These are phyloP conservation scores for Scaptomyza reducta DNA, from an alignment of 2,888 invertebrate species.

Conservation along the genomic window DNA sequence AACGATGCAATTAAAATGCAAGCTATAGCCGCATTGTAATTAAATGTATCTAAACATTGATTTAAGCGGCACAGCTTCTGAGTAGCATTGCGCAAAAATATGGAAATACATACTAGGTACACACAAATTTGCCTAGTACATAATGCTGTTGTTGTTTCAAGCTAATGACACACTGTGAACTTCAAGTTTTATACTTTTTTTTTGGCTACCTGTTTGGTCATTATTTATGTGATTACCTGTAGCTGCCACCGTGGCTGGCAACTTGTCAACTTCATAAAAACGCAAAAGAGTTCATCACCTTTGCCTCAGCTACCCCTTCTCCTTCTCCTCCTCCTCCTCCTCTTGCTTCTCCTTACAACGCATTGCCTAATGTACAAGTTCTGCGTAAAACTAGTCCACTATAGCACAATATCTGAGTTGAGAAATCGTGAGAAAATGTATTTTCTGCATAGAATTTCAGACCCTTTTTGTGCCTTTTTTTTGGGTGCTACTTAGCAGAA, in stretches of 20 bases:
- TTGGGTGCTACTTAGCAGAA: slow-evolving; percentile 53
- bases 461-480: slow-evolving; percentile 31
- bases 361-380: slow-evolving; percentile 69
- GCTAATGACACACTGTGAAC: slow-evolving; percentile 57
- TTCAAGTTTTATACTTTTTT: neutral
- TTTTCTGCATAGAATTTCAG: slow-evolving; percentile 57
- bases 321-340: slow-evolving; percentile 1
- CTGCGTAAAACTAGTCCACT: slow-evolving; percentile 70
- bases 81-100: slow-evolving; percentile 45
- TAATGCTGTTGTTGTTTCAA: neutral
- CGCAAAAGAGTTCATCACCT: slow-evolving; percentile 73
- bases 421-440: slow-evolving; percentile 78
- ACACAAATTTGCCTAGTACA: slow-evolving; percentile 42
- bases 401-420: slow-evolving; percentile 47
- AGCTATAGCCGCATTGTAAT: slow-evolving; percentile 68
- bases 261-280: slow-evolving; percentile 55
- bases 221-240: slow-evolving; percentile 52
- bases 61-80: slow-evolving; percentile 33
- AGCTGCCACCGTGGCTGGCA: slow-evolving; percentile 30
- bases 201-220: slow-evolving; percentile 64
- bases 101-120: neutral
- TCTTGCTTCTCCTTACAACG: slow-evolving; percentile 1
- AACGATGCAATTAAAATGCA: slow-evolving; percentile 78
- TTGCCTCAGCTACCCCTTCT: slow-evolving; percentile 21
- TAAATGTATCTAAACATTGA: slow-evolving; percentile 79